Evolutionary conservation across 2,797 vertebrate species (phyloP), one percentile per base, ranked within the genome.

Genomic region (Gephyroberyx darwinii): DNA sequence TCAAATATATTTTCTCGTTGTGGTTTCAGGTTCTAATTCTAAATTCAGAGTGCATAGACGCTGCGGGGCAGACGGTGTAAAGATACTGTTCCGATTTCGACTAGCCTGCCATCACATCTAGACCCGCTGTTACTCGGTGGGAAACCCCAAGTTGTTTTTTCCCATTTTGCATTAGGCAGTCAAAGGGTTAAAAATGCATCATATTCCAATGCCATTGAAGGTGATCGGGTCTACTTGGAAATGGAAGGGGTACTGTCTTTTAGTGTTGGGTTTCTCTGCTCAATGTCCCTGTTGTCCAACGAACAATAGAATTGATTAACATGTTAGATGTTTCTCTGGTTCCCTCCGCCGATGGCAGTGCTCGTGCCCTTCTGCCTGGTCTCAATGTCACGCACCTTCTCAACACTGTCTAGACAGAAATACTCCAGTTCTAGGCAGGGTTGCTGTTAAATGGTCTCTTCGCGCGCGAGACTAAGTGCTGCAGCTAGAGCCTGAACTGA

Each of bases 111-210:
- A 6, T 35, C 33, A 35, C 33, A 35, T 35, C 33, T 8, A 35
- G 33, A 35, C 33, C 33, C 3, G 8, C 33, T 7, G 33, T 35
- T 35, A 35, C 6, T 35, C 33, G 41, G 2, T 43, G 45, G 4
- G 39, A 26, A 4, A 19, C 19, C 48, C 58, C 45, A 86, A 75
- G 51, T 75, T 79, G 16, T 39, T 1, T 43, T 55, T 33, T 31
- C 30, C 12, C 19, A 14, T 58, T 52, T 41, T 4, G 14, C 45
- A 69, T 8, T 17, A 30, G 16, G 74, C 17, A 56, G 0, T 8
- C 19, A 81, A 92, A 89, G 95, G 93, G 95, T 96, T 97, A 95
- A 96, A 95, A 95, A 91, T 95, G 96, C 96, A 96, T 96, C 94
- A 95, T 51, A 71, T 84, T 82, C 91, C 95, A 97, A 97, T 95